These are phyloP conservation scores for Antrozous pallidus DNA, from an alignment of 2,797 vertebrate genomes.

Conservation along the genomic window DNA sequence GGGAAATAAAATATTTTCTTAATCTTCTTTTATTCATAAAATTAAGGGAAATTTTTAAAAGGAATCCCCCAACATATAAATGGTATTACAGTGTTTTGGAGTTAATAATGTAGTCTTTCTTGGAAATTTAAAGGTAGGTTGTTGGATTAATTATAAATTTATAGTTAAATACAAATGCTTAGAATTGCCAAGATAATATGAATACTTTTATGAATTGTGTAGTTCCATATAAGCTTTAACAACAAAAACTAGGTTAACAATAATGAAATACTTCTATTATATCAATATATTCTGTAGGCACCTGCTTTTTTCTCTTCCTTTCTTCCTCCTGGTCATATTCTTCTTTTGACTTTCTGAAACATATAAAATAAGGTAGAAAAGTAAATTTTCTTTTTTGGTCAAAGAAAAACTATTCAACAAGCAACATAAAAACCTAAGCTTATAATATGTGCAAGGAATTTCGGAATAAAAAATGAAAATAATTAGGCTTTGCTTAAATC, in stretches of 20 bases:
- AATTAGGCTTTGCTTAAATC: not conserved
- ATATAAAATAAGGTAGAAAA: slow-evolving; percentile 46
- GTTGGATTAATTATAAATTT: not conserved
- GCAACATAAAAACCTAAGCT: not conserved
- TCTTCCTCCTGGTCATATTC: slow-evolving; percentile 94
- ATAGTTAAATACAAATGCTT: slow-evolving; percentile 14
- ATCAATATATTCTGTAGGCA: not conserved
- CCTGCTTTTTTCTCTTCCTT: slow-evolving; percentile 81
- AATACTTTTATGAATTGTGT: not conserved
- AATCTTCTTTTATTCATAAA: slow-evolving; percentile 25
- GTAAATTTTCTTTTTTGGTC: slow-evolving; percentile 22
- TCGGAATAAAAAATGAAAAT: slow-evolving; percentile 2
- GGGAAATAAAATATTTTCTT: slow-evolving; percentile 19
- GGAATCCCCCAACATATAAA: not conserved
- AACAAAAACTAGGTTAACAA: not conserved
- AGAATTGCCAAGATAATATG: slow-evolving; percentile 16
- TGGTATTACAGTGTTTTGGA: not conserved
- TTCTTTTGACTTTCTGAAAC: slow-evolving; percentile 93
- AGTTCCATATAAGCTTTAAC: not conserved
- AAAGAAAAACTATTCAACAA: slow-evolving; percentile 45
- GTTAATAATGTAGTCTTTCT: not conserved
- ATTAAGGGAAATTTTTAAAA: not conserved
- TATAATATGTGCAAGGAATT: not conserved
- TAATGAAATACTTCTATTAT: slow-evolving; percentile 15
- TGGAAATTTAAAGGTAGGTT: not conserved